These are phyloP conservation scores for Mythimna pallens DNA, from an alignment of 2,888 invertebrate species.

Conservation along the genomic window DNA sequence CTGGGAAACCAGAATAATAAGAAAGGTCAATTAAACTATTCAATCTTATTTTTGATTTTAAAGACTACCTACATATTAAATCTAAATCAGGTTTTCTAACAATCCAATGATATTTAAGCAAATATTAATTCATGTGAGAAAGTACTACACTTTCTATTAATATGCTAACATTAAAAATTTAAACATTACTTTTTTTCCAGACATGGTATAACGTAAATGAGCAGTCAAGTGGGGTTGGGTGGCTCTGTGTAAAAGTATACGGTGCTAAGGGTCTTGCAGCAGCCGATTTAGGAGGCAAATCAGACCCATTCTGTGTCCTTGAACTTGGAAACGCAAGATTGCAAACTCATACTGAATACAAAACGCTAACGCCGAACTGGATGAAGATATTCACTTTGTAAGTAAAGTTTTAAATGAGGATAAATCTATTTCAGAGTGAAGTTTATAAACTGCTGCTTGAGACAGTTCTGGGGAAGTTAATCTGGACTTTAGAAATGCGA, in stretches of 20 bases:
- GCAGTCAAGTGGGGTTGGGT: slow-evolving; percentile 95
- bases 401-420: slow-evolving; percentile 78
- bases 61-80: too few relatives aligned
- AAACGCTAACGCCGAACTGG: slow-evolving; percentile 99
- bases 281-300: slow-evolving; percentile 99
- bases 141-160: neutral
- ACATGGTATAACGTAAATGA: slow-evolving; percentile 90
- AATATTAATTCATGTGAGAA: neutral
- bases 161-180: neutral
- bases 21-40: neutral
- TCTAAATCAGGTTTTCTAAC: neutral
- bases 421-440: neutral
- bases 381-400: slow-evolving; percentile 99
- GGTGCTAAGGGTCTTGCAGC: slow-evolving; percentile 96
- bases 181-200: slow-evolving; percentile 80
- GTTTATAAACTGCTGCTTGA: slow-evolving; percentile 12
- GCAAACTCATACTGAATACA: slow-evolving; percentile 99
- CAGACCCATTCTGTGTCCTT: slow-evolving; percentile 99
- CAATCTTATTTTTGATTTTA: too few relatives aligned
- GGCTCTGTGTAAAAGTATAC: slow-evolving; percentile 98
- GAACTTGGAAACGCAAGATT: slow-evolving; percentile 98
- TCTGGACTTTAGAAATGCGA: slow-evolving; percentile 12
- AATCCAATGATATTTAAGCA: neutral
- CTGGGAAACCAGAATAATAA: neutral
- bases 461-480: slow-evolving; percentile 17